Conservation (phyloP, 2,797 vertebrate genomes). For the Cottoperca gobio region DNA sequence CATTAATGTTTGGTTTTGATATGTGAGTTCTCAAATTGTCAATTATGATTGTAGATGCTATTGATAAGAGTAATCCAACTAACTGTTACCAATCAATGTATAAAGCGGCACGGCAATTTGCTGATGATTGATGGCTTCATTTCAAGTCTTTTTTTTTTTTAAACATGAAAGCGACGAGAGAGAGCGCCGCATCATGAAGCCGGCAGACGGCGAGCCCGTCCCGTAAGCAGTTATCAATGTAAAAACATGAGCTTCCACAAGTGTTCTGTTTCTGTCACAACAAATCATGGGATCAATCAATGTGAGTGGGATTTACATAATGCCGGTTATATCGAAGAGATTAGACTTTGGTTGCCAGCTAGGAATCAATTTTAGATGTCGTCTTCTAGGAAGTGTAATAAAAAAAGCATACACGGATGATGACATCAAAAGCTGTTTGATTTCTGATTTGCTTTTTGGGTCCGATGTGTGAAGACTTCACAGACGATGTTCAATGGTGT, state of each 20-base stretch:
- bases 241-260: conserved; percentile 51
- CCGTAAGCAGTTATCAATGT: conserved; percentile 55
- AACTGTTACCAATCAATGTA: conserved; percentile 51
- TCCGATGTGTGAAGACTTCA: conserved; percentile 31
- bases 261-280: conserved; percentile 71
- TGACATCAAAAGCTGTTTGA: conserved; percentile 42
- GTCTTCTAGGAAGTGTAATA: conserved; percentile 45
- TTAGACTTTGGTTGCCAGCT: conserved; percentile 53
- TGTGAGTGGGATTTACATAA: conserved; percentile 62
- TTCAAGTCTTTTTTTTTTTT: conserved; percentile 55
- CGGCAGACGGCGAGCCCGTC: conserved; percentile 19
- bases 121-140: conserved; percentile 68
- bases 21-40: conserved; percentile 25
- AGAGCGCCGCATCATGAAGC: conserved; percentile 40
- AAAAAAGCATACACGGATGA: conserved; percentile 41
- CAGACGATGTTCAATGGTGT: conserved; percentile 8
- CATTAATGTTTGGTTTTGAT: conserved; percentile 42
- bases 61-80: conserved; percentile 42
- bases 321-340: conserved; percentile 61
- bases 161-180: conserved; percentile 42
- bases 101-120: conserved; percentile 38
- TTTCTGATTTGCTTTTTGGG: conserved; percentile 22
- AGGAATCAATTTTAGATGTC: conserved; percentile 60
- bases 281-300: conserved; percentile 70
- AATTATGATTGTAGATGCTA: conserved; percentile 28